A percentile compares a stretch with the other conserved stretches of the same genome.
Conservation (phyloP, 35 echinoderm and acorn worm species). For the Ptychodera flava region DNA sequence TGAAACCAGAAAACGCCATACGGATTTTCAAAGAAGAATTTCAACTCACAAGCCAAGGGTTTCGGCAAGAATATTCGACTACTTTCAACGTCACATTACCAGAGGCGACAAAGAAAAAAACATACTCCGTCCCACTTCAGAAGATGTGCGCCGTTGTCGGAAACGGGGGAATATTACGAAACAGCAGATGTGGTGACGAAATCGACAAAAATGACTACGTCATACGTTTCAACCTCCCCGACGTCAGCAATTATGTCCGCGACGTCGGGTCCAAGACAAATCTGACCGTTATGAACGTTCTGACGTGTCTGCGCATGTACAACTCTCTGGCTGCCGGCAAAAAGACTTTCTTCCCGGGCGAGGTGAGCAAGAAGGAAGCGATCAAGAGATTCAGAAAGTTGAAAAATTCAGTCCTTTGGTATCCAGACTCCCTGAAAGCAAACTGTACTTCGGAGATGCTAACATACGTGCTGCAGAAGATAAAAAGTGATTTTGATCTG, state of each 20-base stretch:
- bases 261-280: conserved; percentile 51
- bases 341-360: not conserved
- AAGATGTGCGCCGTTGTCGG: conserved; percentile 36
- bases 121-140: not conserved
- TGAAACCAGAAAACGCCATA: not conserved
- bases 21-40: not conserved
- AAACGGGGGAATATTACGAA: conserved; percentile 49
- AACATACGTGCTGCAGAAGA: not conserved
- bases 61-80: not conserved
- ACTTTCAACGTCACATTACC: not conserved
- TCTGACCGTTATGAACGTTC: conserved; percentile 45
- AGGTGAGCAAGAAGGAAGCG: conserved; percentile 10
- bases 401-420: conserved; percentile 63
- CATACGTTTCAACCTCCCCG: conserved; percentile 54
- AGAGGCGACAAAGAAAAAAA: not conserved
- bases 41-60: not conserved
- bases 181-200: conserved; percentile 45
- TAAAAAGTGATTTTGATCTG: not conserved
- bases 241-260: conserved; percentile 6
- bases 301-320: conserved; percentile 28
- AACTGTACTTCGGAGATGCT: not conserved
- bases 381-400: conserved; percentile 33
- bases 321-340: conserved; percentile 5
- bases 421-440: conserved; percentile 26
- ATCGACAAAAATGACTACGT: conserved; percentile 57